Evolutionary conservation across 2,113 vertebrate genomes (phyloP), one percentile per base, ranked within the genome.

Genomic region (Channa maculata): DNA sequence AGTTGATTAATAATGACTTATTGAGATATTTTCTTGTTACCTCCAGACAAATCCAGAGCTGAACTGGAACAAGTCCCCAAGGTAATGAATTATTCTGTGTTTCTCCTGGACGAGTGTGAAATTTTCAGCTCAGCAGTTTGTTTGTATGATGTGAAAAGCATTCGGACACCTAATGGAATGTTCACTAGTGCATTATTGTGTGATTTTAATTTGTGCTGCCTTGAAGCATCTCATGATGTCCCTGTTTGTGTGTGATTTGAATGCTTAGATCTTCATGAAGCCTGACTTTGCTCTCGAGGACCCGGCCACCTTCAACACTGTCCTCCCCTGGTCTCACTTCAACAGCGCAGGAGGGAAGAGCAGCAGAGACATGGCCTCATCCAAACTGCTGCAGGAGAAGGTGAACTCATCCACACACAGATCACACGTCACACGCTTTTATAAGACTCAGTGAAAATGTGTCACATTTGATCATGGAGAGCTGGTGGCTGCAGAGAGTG

Each of bases 241-340:
- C 11, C 36, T 14, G 6, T 51, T 2, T 33, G 2, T 45, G 2
- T 38, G n/a, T 55, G 2, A 36, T 5, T 65, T 57, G 11, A 9
- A 69, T 82, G 78, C 83, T 45, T 93, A 99, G 98, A 97, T 99
- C 92, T 99, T 99, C 94, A 95, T 98, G 97, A 98, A 95, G 93
- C 97, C 97, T 13, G 97, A 99, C 81, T 99, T 99, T 91, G 96
- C 96, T 86, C 96, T 99, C 94, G 96, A 98, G 14, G 97, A 99
- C 76, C 94, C 98, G 3, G 80, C 94, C 88, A 98, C 96, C 5
- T 99, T 99, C 94, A 96, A 96, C 89, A 82, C 95, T 0, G 98
- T 99, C 85, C 95, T 99, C 91, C 98, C 98, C 14, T 99, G 98
- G 98, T 96, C 97, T 68, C 97, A 99, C 94, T 99, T 99, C 93